These are phyloP conservation scores for Phyllostomus discolor DNA, from an alignment of 2,113 vertebrate species.

Conservation along the genomic window DNA sequence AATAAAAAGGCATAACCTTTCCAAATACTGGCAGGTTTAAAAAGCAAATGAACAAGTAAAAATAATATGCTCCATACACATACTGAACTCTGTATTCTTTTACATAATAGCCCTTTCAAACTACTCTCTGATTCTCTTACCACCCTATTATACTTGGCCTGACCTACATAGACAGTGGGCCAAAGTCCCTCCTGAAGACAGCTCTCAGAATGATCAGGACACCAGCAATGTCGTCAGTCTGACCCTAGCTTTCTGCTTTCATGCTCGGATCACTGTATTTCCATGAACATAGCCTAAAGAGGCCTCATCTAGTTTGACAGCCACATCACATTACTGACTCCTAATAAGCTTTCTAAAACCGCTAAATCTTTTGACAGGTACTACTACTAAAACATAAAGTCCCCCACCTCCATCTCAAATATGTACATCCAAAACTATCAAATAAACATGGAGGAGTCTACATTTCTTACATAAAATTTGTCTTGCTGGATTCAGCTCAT, in stretches of 20 bases:
- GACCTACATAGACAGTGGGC: background rate
- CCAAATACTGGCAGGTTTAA: background rate
- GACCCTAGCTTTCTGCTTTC: background rate
- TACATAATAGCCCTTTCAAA: background rate
- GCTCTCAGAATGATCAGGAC: background rate
- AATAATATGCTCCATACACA: background rate
- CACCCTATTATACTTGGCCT: background rate
- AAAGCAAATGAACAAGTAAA: background rate
- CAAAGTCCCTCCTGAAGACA: background rate
- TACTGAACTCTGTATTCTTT: background rate
- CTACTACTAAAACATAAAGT: background rate
- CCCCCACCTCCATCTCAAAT: background rate
- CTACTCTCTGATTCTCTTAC: background rate
- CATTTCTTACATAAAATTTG: background rate
- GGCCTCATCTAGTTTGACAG: background rate
- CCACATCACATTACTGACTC: background rate
- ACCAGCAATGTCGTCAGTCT: background rate
- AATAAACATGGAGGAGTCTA: background rate
- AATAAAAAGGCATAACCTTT: background rate
- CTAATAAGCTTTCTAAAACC: background rate
- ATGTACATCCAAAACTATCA: background rate
- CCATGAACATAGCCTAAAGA: background rate
- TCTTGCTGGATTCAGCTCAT: background rate
- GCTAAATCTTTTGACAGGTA: background rate
- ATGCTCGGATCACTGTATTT: background rate